Evolutionary conservation across 2,797 vertebrate genomes (phyloP), one percentile per base, ranked within the genome.

Genomic region (Ctenochaetus hawaiiensis): DNA sequence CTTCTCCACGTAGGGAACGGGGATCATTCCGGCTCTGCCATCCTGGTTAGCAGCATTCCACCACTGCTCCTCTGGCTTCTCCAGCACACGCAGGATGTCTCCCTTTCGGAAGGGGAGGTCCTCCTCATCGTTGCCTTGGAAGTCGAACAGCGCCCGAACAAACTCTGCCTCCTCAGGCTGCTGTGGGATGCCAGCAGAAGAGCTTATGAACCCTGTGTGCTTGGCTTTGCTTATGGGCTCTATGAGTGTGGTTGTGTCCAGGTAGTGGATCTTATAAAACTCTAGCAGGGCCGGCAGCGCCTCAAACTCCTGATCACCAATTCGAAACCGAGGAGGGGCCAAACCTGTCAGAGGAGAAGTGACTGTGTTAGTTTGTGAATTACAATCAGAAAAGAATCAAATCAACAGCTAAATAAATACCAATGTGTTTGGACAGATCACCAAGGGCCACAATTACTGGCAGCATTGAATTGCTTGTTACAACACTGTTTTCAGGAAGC

Each of bases 211-310:
- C n/a, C 95, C 95, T 2, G 94, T 73, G 90, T 97, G 96, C 91
- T 92, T 96, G 87, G 96, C 94, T 83, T 94, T 97, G 74, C 93
- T 95, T 82, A 98, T 94, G 4, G 98, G 98, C 80, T 99, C 98
- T 81, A 98, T 97, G 91, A 99, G 96, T 8, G 98, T 99, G 83
- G 98, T 99, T 92, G 98, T 99, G 96, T 99, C 98, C 96, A 99
- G 95, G 94, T 99, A 99, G 94, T 99, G 98, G 92, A 99, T 99
- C 96, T 98, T 99, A 90, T 99, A 99, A 94, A 99, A 99, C 95
- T 99, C 98, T 90, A 99, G 93, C 90, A 99, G 94, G 80, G 96
- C 93, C 9, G 97, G 96, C 85, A 99, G 94, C n/a, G 96, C 97
- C 63, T 99, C 97, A 70, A 99, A 99, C 87, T 99, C 97, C 94